A percentile compares a stretch with the other conserved stretches of the same genome.
Conservation (phyloP, 2,888 invertebrate genomes). For the Plebejus anna region DNA sequence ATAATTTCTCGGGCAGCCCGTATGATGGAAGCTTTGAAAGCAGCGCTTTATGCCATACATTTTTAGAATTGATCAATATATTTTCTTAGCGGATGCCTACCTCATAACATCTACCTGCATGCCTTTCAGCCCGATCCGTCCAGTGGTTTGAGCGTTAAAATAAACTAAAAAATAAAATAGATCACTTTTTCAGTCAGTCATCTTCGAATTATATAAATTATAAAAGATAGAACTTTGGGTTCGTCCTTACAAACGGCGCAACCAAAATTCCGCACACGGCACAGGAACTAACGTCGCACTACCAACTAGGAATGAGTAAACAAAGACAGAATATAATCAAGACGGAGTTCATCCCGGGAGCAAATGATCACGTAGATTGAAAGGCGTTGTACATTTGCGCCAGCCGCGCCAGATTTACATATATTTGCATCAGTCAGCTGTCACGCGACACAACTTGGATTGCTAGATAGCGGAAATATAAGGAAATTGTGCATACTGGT, state of each 20-base stretch:
- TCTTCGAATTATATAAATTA: no score
- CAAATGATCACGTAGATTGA: constrained; percentile 29
- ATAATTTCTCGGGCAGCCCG: no score
- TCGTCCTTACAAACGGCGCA: background rate
- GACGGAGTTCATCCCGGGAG: constrained; percentile 10
- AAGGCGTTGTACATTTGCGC: constrained; percentile 25
- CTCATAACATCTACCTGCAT: no score
- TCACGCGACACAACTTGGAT: constrained; percentile 4
- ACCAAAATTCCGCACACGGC: background rate
- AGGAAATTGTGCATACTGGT: background rate
- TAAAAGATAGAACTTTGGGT: no score
- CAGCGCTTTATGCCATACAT: no score
- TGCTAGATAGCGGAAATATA: background rate
- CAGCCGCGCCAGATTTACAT: constrained; percentile 13
- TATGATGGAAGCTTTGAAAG: no score
- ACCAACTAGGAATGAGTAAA: constrained; percentile 12
- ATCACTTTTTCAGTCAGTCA: no score
- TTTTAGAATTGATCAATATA: no score
- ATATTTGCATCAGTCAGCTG: constrained; percentile 28
- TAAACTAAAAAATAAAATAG: background rate
- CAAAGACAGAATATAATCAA: constrained; percentile 22
- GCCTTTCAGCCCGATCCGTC: background rate
- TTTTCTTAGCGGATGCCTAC: no score
- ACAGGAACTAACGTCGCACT: background rate
- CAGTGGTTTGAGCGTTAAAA: background rate